A percentile compares a stretch with the other conserved stretches of the same genome.
Evolutionary conservation across 2,113 vertebrate species (phyloP).

Genomic region (Phasianus colchicus): DNA sequence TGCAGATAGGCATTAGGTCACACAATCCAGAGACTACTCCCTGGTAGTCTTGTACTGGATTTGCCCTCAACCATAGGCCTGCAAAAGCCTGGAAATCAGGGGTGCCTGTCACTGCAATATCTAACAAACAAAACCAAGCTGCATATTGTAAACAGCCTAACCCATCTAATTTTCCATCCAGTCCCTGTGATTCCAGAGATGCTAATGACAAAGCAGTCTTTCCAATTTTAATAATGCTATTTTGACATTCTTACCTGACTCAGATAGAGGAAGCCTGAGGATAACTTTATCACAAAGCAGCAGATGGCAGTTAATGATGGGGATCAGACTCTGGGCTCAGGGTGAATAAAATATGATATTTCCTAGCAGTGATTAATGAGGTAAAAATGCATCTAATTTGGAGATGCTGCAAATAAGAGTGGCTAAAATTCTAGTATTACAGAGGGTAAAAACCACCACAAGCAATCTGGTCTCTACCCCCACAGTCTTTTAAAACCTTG

Average conservation of each 20-base stretch:
- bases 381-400: background rate
- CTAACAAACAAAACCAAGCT: background rate
- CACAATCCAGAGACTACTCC: background rate
- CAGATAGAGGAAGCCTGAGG: background rate
- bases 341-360: conserved; percentile 1
- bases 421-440: background rate
- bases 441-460: background rate
- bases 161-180: background rate
- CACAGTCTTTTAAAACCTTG: background rate
- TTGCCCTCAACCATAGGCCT: background rate
- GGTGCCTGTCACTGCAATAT: background rate
- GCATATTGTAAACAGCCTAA: background rate
- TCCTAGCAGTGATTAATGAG: conserved; percentile 14
- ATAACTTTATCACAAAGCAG: conserved; percentile 25
- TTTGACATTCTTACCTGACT: background rate
- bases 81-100: background rate
- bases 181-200: background rate
- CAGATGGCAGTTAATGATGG: conserved; percentile 35
- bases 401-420: background rate
- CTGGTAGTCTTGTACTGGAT: background rate
- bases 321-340: background rate
- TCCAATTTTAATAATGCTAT: background rate
- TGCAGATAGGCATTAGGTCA: background rate
- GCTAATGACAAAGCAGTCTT: background rate
- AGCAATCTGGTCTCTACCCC: background rate